phyloP scores from a whole-genome alignment of 2,113 vertebrate species.

The Microcebus griseorufus region DNA sequence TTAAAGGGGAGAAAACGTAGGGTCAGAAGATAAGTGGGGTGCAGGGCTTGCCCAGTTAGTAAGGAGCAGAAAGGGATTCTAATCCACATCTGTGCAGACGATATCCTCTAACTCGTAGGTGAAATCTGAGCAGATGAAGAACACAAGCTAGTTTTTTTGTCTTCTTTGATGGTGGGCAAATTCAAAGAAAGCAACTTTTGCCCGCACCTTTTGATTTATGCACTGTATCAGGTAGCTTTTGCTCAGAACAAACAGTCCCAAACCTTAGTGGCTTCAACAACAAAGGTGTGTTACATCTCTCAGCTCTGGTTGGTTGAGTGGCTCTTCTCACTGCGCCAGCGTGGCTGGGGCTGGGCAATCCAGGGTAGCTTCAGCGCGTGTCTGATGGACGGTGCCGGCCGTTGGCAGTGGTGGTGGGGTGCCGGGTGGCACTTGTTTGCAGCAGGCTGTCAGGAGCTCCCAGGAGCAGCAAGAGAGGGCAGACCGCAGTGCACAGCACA shows the following conservation, averaged over 20 bases:
- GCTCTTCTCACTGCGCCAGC: background rate
- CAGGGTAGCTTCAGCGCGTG: background rate
- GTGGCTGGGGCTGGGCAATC: accelerated
- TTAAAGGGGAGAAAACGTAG: background rate
- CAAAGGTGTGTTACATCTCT: accelerated
- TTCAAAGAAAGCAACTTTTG: background rate
- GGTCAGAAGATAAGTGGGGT: no score
- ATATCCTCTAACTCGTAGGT: no score
- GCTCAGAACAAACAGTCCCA: background rate
- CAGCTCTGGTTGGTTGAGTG: accelerated
- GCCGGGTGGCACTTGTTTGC: background rate
- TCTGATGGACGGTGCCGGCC: background rate
- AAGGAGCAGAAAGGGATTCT: background rate
- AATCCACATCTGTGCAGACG: accelerated
- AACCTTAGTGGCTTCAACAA: background rate
- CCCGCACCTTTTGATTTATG: background rate
- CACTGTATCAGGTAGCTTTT: background rate
- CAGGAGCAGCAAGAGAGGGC: background rate
- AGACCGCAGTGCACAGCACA: background rate
- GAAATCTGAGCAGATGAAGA: background rate
- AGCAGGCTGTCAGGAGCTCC: no score
- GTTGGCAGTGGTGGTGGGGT: accelerated
- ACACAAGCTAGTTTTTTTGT: no score
- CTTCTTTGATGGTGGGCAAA: background rate
- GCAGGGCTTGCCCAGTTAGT: accelerated